Base-by-base conservation (phyloP, 2,797 vertebrate genomes). In the Siniperca undulata region DNA sequence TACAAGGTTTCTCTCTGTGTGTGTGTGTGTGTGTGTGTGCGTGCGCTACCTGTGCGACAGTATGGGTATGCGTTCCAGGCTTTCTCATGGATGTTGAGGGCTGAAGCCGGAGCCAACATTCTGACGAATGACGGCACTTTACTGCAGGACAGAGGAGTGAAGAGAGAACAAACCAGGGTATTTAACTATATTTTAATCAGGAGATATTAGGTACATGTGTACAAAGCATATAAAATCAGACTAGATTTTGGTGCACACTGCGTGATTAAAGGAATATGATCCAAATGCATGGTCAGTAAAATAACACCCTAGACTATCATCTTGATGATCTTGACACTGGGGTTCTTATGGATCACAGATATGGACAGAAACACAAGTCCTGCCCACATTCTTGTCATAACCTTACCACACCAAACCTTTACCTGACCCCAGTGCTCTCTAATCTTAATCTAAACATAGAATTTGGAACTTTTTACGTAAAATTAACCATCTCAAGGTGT, bases 11-110 rank as follows among this genome's bases (percentile, higher is more conserved):
- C 12, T 19, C 2, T 64, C 7, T 70, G 60, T 50, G 12, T 22
- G 5, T 42, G 20, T 46, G 24, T 74, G 66, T 77, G 60, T 58
- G 67, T 78, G 60, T 73, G 70, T 40, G 62, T 20, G 48, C n/a
- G 53, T 24, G 46, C 1, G 36, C 7, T 95, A 99, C 99, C 96
- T 22, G 99, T 99, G 94, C 97, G 97, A 95, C 99, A 99, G 93
- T 98, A 99, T n/a, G 99, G 99, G 84, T 99, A 99, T 34, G 99
- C 99, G 48, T 99, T 99, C 99, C 99, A 99, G 16, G 98, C 98
- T 93, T 99, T 98, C 95, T 99, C 99, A 1, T 99, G 99, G 84
- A 99, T 98, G 91, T 98, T 99, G 86, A 99, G 96, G 88, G 99
- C 97, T 87, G 98, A 97, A 86, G 97, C 92, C 14, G 99, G 98